Evolutionary conservation across 2,113 vertebrate species (phyloP).

Genomic region (Coryphaenoides rupestris): DNA sequence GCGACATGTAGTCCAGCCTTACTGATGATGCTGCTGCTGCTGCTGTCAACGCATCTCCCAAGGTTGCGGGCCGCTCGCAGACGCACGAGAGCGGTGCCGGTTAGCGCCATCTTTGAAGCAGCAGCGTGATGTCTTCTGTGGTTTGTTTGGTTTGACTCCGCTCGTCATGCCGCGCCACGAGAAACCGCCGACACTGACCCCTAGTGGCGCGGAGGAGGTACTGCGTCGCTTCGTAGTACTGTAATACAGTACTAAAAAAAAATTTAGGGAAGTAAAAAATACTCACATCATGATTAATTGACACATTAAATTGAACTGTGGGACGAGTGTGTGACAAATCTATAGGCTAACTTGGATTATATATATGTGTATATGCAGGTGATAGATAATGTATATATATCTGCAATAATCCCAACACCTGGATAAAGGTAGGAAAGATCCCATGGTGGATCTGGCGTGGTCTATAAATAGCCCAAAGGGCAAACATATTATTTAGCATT

Average conservation of each 20-base stretch:
- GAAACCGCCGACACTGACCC: slow-evolving; percentile 15
- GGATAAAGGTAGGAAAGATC: slow-evolving; percentile 32
- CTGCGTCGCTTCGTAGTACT: neutral
- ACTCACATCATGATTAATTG: too few species aligned
- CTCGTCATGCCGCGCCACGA: neutral
- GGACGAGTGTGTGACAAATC: too few species aligned
- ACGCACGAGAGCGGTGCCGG: slow-evolving; percentile 56
- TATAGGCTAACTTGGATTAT: too few species aligned
- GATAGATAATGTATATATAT: too few species aligned
- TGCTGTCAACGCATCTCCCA: slow-evolving; percentile 25
- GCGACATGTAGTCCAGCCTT: slow-evolving; percentile 16
- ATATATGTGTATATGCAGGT: too few species aligned
- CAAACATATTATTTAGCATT: neutral
- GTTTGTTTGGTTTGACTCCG: neutral
- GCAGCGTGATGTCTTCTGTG: slow-evolving; percentile 38
- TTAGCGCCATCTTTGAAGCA: slow-evolving; percentile 69
- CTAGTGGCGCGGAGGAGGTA: neutral
- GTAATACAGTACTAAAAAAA: too few species aligned
- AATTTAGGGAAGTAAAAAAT: too few species aligned
- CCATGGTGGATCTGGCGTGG: slow-evolving; percentile 27
- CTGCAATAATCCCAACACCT: slow-evolving; percentile 9
- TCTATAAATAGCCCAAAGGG: slow-evolving; percentile 35
- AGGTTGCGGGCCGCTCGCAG: slow-evolving; percentile 48
- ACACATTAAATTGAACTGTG: too few species aligned
- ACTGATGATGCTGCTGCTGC: too few species aligned